phyloP scores from a whole-genome alignment of 2,888 invertebrate genomes.

The Acanthosepion esculentum region DNA sequence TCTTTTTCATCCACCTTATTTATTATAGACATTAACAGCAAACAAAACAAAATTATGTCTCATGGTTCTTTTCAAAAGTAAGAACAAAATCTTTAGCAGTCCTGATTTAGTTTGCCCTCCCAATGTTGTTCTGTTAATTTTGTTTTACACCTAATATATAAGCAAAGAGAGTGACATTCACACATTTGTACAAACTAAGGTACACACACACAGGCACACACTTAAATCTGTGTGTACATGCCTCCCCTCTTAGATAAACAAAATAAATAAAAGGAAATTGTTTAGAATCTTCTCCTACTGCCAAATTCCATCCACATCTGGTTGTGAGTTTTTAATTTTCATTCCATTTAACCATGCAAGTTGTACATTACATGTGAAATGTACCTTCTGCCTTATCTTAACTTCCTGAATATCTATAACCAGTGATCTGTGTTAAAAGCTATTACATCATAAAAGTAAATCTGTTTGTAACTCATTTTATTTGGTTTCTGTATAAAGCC shows the following conservation, averaged over 20 bases:
- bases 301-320: slow-evolving; percentile 25
- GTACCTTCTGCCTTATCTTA: not conserved
- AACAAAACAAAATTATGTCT: too few species aligned
- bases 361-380: not conserved
- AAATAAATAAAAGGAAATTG: slow-evolving; percentile 25
- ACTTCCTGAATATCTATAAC: not conserved
- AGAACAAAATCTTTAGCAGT: not conserved
- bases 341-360: slow-evolving; percentile 3
- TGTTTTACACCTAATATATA: not conserved
- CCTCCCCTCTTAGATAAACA: not conserved
- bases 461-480: not conserved
- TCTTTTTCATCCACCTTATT: too few species aligned
- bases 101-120: not conserved
- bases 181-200: not conserved
- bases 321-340: not conserved
- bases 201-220: not conserved
- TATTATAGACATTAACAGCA: too few species aligned
- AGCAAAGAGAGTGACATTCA: not conserved
- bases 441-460: slow-evolving; percentile 1
- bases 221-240: not conserved
- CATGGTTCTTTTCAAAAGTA: too few species aligned
- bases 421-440: slow-evolving; percentile 33
- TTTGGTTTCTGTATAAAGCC: not conserved
- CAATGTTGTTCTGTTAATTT: not conserved
- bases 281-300: not conserved